Evolutionary conservation across 2,888 invertebrate genomes (phyloP), one percentile per base, ranked within the genome.

Genomic region (Synanthedon formicaeformis): DNA sequence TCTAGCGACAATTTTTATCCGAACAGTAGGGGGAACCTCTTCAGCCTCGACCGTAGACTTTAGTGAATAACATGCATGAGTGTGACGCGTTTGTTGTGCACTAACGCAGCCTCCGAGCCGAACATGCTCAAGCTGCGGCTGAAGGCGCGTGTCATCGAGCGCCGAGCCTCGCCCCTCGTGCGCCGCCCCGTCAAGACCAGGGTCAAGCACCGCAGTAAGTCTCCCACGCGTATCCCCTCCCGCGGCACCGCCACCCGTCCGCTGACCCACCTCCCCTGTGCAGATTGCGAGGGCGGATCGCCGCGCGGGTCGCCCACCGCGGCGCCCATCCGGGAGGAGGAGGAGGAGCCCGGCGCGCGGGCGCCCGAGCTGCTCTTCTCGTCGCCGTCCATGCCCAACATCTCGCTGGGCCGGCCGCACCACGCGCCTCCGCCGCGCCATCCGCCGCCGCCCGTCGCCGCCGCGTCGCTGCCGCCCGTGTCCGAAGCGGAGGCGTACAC

Each of bases 361-460:
- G 81, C 94, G 85, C 88, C 93, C 88, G 82, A 92, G 88, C 81
- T 94, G 57, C 90, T 97, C 58, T 97, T 97, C 89, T 96, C 96
- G 66, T 96, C 96, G 67, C 97, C 97, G 54, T 97, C 97, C 69
- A 93, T 98, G 94, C 98, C 98, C 70, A 98, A 98, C 89, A 98
- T 98, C 76, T 97, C 97, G 57, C 89, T 98, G 67, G 97, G 96
- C 54, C 90, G 95, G 66, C 95, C 95, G 60, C 93, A 91, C 71
- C 84, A 90, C 64, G 81, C 86, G 45, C 75, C 75, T 12, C 92
- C 92, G 51, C 92, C 91, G 60, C 88, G 91, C 64, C 87, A 92
- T 54, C 89, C 89, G 79, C 92, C 91, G 78, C 78, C 93, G 53
- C 94, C 93, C 52, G 51, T 56, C 53, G 41, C 52, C 16, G 55